Base-by-base conservation (phyloP, 2,888 invertebrate species). In the Coenonympha glycerion region DNA sequence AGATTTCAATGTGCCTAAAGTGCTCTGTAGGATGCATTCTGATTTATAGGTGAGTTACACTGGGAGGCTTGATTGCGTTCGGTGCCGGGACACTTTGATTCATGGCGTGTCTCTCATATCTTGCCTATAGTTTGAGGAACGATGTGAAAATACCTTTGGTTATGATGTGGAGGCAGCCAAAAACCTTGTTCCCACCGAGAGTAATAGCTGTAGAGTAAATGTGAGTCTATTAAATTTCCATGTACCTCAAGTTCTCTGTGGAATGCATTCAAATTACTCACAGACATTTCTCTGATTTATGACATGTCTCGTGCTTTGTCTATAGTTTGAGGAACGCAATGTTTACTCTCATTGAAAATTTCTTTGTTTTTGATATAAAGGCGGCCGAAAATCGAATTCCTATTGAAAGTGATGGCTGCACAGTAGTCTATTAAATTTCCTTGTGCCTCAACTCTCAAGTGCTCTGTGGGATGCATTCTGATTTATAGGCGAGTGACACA, bases 251-350 rank as follows among this genome's bases (percentile, higher is more conserved):
- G 39, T 53, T 51, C 55, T 53, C 58, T 44, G 52, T 49, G 48
- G 41, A 40, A 37, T 34, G 50, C 53, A 49, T 31, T n/a, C n/a
- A n/a, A n/a, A n/a, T n/a, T n/a, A n/a, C n/a, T n/a, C n/a, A n/a
- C n/a, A n/a, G n/a, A n/a, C n/a, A n/a, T n/a, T n/a, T n/a, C n/a
- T 44, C 41, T 61, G 63, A 63, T 62, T 63, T 62, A 62, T 57
- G n/a, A n/a, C n/a, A n/a, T n/a, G n/a, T n/a, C n/a, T n/a, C n/a
- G n/a, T n/a, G n/a, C n/a, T n/a, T 18, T 26, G 22, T 45, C 47
- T 39, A 49, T 41, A 50, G 36, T 22, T 40, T 41, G 44, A 16
- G n/a, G 44, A 49, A 33, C 45, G 40, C n/a, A n/a, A 49, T 26
- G 50, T 54, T n/a, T n/a, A n/a, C n/a, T n/a, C n/a, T n/a, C n/a